Evolutionary conservation across 2,888 invertebrate species (phyloP), one percentile per base, ranked within the genome.

Genomic region (Brachyopa scutellaris): DNA sequence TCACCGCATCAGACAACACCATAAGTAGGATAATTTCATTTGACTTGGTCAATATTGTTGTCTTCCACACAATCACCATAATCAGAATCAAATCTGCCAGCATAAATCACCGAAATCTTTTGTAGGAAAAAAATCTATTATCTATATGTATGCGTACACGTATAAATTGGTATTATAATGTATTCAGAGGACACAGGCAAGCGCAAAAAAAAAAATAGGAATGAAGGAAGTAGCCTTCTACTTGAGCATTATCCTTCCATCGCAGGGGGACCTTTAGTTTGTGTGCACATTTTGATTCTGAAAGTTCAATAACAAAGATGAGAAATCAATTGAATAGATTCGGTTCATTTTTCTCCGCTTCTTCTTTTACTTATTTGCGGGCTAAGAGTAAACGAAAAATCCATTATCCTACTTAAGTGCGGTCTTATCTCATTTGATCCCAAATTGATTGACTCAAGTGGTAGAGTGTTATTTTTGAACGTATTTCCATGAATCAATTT

Each of bases 331-430:
- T 74, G 61, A 80, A 80, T 57, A 62, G 76, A 64, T 51, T 80
- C 38, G n/a, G n/a, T n/a, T n/a, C n/a, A n/a, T n/a, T n/a, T n/a
- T 55, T 51, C 17, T 38, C 17, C 42, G 31, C 13, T 47, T 23
- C 21, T 53, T 38, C 38, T 23, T 26, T 19, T 7, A 8, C 47
- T 19, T 53, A 42, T 62, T 67, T 59, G 42, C 33, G 36, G 67
- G 29, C 57, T 29, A 59, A 61, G 62, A 49, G 55, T 57, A 69
- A 74, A 61, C 67, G 62, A 80, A 76, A 80, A 70, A 77, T 77
- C 82, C 77, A 82, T 82, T 82, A 70, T 82, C 47, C 70, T 72
- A 66, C 70, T 82, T 70, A 82, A 76, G 82, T 77, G 70, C 64
- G 64, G 77, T 47, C 61, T 82, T 64, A 77, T 72, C 77, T 77